phyloP scores from a whole-genome alignment of 1,140 invertebrate species.

The Zaprionus capensis region DNA sequence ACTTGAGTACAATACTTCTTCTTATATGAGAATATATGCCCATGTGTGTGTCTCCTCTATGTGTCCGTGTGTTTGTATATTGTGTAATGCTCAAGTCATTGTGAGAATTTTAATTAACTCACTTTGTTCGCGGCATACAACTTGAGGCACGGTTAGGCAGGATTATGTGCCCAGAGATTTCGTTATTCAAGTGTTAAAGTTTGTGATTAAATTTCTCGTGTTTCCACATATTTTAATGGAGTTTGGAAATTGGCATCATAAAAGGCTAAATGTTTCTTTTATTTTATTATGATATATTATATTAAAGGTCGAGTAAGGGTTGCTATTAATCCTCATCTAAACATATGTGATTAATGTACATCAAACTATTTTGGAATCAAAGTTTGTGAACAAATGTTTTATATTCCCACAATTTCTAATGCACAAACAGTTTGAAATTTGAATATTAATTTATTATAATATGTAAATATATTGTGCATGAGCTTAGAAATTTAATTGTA shows the following conservation, averaged over 20 bases:
- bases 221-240: not conserved
- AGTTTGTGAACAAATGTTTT: too few species aligned
- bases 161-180: constrained; percentile 5
- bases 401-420: too few species aligned
- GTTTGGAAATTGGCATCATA: too few species aligned
- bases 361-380: too few species aligned
- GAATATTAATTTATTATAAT: too few species aligned
- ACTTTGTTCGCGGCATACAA: constrained; percentile 49
- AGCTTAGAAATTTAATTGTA: too few species aligned
- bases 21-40: constrained; percentile 26
- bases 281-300: not conserved
- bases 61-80: not conserved
- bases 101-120: constrained; percentile 79
- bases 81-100: constrained; percentile 60
- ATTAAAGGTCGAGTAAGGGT: not conserved
- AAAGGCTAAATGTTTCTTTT: not conserved
- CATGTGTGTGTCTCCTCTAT: constrained; percentile 3
- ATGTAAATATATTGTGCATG: too few species aligned
- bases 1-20: constrained; percentile 38
- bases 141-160: not conserved
- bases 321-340: too few species aligned
- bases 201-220: constrained; percentile 1
- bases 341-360: too few species aligned
- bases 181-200: not conserved
- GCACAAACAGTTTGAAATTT: too few species aligned